Conservation (phyloP, 2,113 vertebrate species). For the Rhipidura dahli region DNA sequence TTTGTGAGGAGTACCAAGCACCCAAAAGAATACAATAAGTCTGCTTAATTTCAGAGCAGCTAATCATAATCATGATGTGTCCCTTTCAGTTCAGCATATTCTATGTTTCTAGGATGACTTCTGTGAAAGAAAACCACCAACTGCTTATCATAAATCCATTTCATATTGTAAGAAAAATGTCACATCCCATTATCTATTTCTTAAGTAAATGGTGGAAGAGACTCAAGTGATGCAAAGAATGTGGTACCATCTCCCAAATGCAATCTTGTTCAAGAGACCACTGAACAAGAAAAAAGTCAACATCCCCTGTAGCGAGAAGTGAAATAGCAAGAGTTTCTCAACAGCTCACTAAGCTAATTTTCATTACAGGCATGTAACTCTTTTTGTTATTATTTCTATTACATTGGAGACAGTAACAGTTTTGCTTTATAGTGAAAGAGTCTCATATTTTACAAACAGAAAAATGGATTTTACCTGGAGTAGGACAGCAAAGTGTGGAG, state of each 20-base stretch:
- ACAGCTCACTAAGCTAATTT: not conserved
- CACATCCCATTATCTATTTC: not conserved
- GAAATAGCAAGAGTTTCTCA: not conserved
- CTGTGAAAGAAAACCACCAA: not conserved
- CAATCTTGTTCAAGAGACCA: not conserved
- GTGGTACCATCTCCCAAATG: not conserved
- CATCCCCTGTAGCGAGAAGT: accelerated
- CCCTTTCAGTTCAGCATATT: not conserved
- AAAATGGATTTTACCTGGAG: not conserved
- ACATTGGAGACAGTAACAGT: not conserved
- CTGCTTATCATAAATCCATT: not conserved
- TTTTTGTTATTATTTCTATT: not conserved
- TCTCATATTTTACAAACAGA: not conserved
- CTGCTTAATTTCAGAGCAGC: not conserved
- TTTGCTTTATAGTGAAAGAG: not conserved
- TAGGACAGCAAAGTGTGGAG: not conserved
- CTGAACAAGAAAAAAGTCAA: not conserved
- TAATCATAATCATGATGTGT: not conserved
- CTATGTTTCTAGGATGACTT: not conserved
- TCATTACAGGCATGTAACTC: accelerated
- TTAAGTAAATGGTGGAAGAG: not conserved
- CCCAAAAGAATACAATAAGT: not conserved
- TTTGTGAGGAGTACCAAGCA: not conserved
- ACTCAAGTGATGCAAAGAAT: not conserved
- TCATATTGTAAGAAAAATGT: not conserved